Conservation (phyloP, 2,113 vertebrate species). For the Megalops atlanticus region DNA sequence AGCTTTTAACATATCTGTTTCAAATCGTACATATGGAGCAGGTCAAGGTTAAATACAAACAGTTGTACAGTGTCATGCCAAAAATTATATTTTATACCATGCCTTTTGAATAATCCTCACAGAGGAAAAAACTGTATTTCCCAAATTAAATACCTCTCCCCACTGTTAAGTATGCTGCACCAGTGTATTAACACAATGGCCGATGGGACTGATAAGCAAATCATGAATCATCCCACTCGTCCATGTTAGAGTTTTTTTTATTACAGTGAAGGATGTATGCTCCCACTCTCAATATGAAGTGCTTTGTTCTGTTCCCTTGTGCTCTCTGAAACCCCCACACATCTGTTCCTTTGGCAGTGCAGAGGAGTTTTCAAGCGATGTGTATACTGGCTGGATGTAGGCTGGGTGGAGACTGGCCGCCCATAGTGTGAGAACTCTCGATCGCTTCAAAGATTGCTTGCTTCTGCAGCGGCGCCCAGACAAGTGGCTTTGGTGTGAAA, state of each 20-base stretch:
- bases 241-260: conserved; percentile 45
- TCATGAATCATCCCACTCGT: conserved; percentile 45
- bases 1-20: not conserved
- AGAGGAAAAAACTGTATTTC: conserved; percentile 29
- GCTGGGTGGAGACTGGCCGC: conserved; percentile 44
- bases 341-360: conserved; percentile 64
- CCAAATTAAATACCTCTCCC: conserved; percentile 30
- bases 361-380: conserved; percentile 51
- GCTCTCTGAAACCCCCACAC: conserved; percentile 55
- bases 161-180: conserved; percentile 26
- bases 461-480: not conserved
- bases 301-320: conserved; percentile 6
- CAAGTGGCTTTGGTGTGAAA: not conserved
- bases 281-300: conserved; percentile 23
- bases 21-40: not conserved
- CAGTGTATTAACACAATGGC: conserved; percentile 38
- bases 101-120: conserved; percentile 38
- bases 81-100: conserved; percentile 1
- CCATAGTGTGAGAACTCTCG: conserved; percentile 38
- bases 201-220: conserved; percentile 37
- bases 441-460: conserved; percentile 25
- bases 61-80: not conserved
- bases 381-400: conserved; percentile 42
- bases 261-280: conserved; percentile 37
- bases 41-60: not conserved